Base-by-base conservation (phyloP, 2,113 vertebrate genomes). In the Nymphicus hollandicus region DNA sequence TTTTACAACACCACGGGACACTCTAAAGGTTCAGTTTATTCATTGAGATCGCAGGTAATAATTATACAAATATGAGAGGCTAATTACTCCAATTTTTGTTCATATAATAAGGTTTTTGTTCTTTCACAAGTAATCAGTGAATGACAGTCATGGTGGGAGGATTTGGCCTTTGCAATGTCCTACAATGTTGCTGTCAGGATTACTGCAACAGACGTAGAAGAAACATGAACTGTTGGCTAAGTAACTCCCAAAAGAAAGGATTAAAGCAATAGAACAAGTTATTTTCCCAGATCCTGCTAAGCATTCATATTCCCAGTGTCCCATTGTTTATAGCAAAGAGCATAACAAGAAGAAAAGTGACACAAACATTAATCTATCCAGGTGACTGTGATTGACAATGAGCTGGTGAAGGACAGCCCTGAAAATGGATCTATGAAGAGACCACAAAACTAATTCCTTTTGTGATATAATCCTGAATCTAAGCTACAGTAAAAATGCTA, bases 371-470 rank as follows among this genome's bases (percentile, higher is more conserved):
- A 86, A 91, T 95, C 79, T 96, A 49, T 81, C 55, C n/a, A 73
- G 13, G 12, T 84, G 56, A 91, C 63, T 41, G 20, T 85, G 83
- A 96, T 68, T 97, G 91, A 83, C 96, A 97, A 56, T 35, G 47
- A 93, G 66, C 60, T 25, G 11, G 60, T 94, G 95, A 97, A 97
- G 96, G 91, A 96, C 93, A 97, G 77, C 58, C 76, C 87, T 13
- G 49, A 79, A 93, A 95, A 93, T 55, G 64, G 81, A 88, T 93
- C 89, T 94, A 53, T 79, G 78, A 91, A 95, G 81, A 95, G 87
- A 93, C 71, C 61, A 90, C 72, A 92, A 88, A 97, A 92, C 60
- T 95, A 96, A 97, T 97, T 98, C 94, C 68, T 97, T 96, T 96
- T 96, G 94, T 92, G 82, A 96, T 96, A 88, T 76, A 97, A 95